Conservation (phyloP, 2,113 vertebrate species). For the Crotalus helleri region DNA sequence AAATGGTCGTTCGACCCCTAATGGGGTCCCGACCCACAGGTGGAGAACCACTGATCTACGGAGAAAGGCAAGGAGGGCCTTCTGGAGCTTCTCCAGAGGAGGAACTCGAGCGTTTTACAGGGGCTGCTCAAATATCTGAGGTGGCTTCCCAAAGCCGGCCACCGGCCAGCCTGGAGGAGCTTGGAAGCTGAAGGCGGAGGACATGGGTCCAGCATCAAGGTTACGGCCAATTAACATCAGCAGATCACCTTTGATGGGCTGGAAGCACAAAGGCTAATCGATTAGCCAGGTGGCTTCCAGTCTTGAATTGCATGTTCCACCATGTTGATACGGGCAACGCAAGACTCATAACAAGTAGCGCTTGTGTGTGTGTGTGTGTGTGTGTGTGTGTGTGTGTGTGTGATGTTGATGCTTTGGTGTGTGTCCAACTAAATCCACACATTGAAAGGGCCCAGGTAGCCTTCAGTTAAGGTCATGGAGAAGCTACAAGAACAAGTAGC, state of each 20-base stretch:
- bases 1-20: too few relatives aligned
- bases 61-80: background rate
- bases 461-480: rapidly evolving
- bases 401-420: background rate
- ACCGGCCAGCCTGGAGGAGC: background rate
- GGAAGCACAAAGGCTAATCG: background rate
- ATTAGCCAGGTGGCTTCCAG: too few relatives aligned
- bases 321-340: background rate
- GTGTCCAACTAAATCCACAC: background rate
- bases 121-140: background rate
- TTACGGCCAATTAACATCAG: background rate
- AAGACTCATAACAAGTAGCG: background rate
- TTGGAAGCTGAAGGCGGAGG: background rate
- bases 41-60: too few relatives aligned
- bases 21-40: too few relatives aligned
- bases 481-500: background rate
- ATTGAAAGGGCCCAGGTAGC: background rate
- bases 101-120: background rate
- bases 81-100: background rate
- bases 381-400: too few relatives aligned
- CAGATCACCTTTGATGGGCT: background rate
- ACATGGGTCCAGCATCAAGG: background rate
- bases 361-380: background rate
- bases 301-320: background rate
- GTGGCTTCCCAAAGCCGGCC: background rate